Evolutionary conservation across 2,797 vertebrate genomes (phyloP).

Genomic region (Acrossocheilus fasciatus): DNA sequence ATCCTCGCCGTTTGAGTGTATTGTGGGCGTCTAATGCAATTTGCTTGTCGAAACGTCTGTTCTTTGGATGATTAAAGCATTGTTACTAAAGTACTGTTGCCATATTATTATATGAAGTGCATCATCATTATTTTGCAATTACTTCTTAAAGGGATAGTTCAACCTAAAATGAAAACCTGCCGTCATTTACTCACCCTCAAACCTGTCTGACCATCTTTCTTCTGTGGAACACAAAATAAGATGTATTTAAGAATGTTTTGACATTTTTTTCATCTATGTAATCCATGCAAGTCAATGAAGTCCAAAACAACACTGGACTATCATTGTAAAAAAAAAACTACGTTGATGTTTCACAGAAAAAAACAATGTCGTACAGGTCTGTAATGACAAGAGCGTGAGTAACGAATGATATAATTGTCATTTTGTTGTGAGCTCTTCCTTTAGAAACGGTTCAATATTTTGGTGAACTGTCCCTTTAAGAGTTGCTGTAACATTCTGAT

Average conservation of each 20-base stretch:
- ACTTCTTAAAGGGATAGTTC: background rate
- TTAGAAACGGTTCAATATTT: background rate
- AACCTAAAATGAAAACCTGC: background rate
- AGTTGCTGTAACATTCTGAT: background rate
- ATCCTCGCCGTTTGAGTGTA: constrained; percentile 19
- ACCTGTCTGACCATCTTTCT: background rate
- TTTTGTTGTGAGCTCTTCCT: background rate
- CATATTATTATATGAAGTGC: constrained; percentile 9
- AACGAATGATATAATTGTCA: background rate
- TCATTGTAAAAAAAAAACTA: background rate
- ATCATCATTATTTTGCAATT: background rate
- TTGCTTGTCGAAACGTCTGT: constrained; percentile 32
- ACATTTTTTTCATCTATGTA: background rate
- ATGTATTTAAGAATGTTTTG: background rate
- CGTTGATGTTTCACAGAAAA: background rate
- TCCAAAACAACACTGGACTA: background rate
- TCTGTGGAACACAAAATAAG: background rate
- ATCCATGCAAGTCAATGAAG: background rate
- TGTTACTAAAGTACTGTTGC: constrained; percentile 2
- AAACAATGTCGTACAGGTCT: background rate
- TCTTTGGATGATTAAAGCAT: constrained; percentile 42
- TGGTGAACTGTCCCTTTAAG: background rate
- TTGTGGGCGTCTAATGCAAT: constrained; percentile 36
- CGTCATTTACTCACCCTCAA: background rate
- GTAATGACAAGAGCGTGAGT: background rate